Evolutionary conservation across 2,797 vertebrate genomes (phyloP), one percentile per base, ranked within the genome.

Genomic region (Anguilla pacifica): DNA sequence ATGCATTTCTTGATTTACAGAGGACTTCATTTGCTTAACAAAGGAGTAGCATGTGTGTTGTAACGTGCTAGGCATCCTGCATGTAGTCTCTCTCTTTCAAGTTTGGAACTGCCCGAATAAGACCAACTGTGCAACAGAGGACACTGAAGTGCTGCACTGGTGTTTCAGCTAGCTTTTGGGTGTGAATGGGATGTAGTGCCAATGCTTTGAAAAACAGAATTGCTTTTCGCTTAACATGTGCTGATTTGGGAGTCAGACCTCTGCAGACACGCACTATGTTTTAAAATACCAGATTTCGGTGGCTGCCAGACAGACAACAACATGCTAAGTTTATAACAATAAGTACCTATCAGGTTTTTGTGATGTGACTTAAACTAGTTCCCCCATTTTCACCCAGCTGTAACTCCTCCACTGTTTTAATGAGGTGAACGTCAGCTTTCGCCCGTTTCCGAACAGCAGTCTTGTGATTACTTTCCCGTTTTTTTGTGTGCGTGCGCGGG

Each of bases 361-460:
- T 95, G 93, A 97, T 96, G 94, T 96, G 95, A 96, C 90, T 89
- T 90, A 86, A 90, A 88, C 89, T 89, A 86, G 91, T 10, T 61
- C 82, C 64, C 84, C 88, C 74, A 86, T 90, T 89, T 92, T 92
- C 88, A 43, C 89, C 87, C 87, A 85, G 85, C 87, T 88, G 85
- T 90, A 88, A 88, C 91, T 83, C 92, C 92, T 91, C 92, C 93
- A 89, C 90, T 93, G 96, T 94, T 97, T 99, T 97, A 96, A 99
- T 99, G 98, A 99, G 98, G 97, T 98, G 98, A 99, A 97, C 94
- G 84, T 94, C 95, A 95, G 96, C 91, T 93, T 89, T 93, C 91
- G 95, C 93, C 93, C 89, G 96, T 96, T 93, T 92, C 94, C 94
- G 95, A 95, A 92, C 90, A 94, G 93, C 96, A 96, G 97, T 92